These are phyloP conservation scores for Drosophila punjabiensis DNA, from an alignment of 1,140 invertebrate species.

Conservation along the genomic window DNA sequence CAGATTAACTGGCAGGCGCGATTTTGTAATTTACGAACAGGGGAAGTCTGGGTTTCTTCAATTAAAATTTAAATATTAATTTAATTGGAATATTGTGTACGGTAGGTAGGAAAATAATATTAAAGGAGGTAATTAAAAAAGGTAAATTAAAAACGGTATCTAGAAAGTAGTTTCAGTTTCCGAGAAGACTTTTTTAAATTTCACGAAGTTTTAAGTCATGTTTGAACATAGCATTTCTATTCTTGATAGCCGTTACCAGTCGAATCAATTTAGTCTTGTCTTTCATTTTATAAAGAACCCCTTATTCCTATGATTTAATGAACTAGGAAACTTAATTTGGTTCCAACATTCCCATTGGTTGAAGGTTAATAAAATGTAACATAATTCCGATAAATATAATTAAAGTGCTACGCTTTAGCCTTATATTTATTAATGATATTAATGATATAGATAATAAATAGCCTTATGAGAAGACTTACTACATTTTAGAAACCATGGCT, in stretches of 20 bases:
- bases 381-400: too few species aligned
- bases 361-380: too few species aligned
- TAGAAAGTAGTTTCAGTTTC: not conserved
- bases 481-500: too few species aligned
- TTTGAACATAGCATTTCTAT: not conserved
- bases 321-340: too few species aligned
- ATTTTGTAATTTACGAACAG: constrained; percentile 28
- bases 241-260: not conserved
- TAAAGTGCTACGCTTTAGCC: too few species aligned
- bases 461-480: too few species aligned
- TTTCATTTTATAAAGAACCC: too few species aligned
- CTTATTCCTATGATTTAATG: too few species aligned
- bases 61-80: constrained; percentile 17
- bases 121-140: not conserved
- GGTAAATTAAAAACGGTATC: not conserved
- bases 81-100: constrained; percentile 29
- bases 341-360: too few species aligned
- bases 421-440: too few species aligned
- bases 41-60: constrained; percentile 29
- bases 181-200: not conserved
- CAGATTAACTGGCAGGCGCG: constrained; percentile 21
- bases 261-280: not conserved
- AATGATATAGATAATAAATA: too few species aligned
- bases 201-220: not conserved
- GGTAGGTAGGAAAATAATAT: not conserved